Evolutionary conservation across 2,888 invertebrate species (phyloP).

Genomic region (Trichopoda pennipes): DNA sequence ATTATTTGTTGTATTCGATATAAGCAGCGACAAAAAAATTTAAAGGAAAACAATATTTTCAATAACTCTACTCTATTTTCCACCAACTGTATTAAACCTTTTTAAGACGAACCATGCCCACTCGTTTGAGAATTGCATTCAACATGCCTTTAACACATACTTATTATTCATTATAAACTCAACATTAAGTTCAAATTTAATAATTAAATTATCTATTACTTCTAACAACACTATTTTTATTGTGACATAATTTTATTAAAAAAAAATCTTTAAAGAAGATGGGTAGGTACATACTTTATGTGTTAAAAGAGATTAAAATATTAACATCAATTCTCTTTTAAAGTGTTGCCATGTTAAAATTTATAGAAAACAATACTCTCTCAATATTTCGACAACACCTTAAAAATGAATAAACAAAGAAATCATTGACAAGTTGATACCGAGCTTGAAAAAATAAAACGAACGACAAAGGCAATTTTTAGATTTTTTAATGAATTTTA

Average conservation of each 20-base stretch:
- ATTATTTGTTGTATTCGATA: no score
- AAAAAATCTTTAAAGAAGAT: neutral
- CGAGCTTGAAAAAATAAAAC: constrained; percentile 14
- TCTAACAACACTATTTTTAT: no score
- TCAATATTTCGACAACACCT: constrained; percentile 7
- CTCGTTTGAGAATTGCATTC: no score
- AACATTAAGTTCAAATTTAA: neutral
- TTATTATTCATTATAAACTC: no score
- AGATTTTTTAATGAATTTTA: constrained; percentile 31
- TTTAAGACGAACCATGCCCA: no score
- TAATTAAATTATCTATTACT: no score
- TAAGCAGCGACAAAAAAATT: no score
- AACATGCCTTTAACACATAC: no score
- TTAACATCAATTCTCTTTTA: neutral
- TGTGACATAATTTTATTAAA: no score
- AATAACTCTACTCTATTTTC: no score
- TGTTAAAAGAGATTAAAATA: neutral
- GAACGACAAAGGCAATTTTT: constrained; percentile 13
- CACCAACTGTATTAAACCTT: no score
- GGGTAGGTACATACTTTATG: neutral
- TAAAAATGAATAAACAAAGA: constrained; percentile 48
- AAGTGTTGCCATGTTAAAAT: constrained; percentile 9
- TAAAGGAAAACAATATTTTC: no score
- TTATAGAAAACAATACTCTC: neutral
- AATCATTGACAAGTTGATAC: constrained; percentile 37